These are phyloP conservation scores for Diglossa brunneiventris DNA, from an alignment of 2,113 vertebrate genomes.

Conservation along the genomic window DNA sequence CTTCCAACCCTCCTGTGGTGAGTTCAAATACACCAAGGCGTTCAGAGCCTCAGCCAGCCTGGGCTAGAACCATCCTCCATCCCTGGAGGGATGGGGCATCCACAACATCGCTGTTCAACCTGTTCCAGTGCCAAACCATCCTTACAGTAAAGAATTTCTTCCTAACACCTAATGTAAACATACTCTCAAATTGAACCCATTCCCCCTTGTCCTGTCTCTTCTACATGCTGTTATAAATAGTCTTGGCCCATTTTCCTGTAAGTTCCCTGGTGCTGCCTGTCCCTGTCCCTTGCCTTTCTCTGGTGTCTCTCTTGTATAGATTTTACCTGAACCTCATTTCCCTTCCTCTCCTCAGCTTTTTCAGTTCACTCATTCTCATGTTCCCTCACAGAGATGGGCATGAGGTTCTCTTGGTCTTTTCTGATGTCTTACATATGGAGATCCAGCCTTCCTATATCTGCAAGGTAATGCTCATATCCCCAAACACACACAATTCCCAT, in stretches of 20 bases:
- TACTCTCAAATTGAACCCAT: background rate
- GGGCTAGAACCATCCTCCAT: background rate
- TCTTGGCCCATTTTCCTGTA: background rate
- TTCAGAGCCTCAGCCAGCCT: background rate
- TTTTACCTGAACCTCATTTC: background rate
- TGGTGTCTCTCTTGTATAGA: background rate
- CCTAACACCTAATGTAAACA: background rate
- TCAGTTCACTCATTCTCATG: background rate
- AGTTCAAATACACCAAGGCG: background rate
- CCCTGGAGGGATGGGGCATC: background rate
- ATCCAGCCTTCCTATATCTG: background rate
- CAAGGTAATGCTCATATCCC: fast-evolving
- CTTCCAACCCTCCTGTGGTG: background rate
- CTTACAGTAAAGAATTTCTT: background rate
- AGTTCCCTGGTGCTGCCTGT: background rate
- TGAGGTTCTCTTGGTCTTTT: background rate
- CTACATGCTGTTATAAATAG: too few species aligned
- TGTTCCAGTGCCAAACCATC: background rate
- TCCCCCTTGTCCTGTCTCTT: background rate
- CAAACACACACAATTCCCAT: background rate
- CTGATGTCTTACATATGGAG: background rate
- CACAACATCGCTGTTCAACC: background rate
- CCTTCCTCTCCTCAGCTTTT: background rate
- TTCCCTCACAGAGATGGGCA: background rate
- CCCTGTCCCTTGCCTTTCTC: background rate